These are phyloP conservation scores for Varecia variegata DNA, from an alignment of 2,797 vertebrate genomes.

Conservation along the genomic window DNA sequence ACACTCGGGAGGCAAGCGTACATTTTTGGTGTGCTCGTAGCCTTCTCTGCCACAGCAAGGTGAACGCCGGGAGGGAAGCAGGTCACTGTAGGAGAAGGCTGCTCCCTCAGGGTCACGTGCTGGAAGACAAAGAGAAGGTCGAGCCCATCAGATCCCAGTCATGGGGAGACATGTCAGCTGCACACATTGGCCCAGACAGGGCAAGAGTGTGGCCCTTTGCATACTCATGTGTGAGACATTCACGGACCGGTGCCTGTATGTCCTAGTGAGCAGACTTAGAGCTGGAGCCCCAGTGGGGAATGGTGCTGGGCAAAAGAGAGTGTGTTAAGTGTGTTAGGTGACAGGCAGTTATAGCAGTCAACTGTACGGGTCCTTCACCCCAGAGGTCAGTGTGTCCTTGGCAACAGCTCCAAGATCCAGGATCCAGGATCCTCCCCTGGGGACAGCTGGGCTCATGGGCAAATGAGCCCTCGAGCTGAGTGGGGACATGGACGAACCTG, in stretches of 20 bases:
- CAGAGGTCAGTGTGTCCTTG: neutral
- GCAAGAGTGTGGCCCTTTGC: neutral
- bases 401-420: neutral
- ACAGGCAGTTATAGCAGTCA: neutral
- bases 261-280: neutral
- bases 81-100: neutral
- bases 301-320: neutral
- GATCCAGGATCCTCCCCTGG: neutral
- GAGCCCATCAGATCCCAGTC: neutral
- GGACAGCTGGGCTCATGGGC: neutral
- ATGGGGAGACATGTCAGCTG: accelerated
- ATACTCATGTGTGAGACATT: too few species aligned
- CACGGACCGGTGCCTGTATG: accelerated
- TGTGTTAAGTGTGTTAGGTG: neutral
- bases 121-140: neutral
- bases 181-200: accelerated
- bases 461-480: neutral
- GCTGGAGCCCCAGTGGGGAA: neutral
- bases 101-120: neutral
- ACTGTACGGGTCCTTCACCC: neutral
- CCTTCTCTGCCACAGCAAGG: neutral
- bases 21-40: accelerated
- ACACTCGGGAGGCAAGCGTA: accelerated
- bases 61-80: neutral
- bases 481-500: neutral